Percentiles rank a stretch among this genome's conserved stretches.
Evolutionary conservation across 2,797 vertebrate species (phyloP).

Genomic region (Poecilia picta): DNA sequence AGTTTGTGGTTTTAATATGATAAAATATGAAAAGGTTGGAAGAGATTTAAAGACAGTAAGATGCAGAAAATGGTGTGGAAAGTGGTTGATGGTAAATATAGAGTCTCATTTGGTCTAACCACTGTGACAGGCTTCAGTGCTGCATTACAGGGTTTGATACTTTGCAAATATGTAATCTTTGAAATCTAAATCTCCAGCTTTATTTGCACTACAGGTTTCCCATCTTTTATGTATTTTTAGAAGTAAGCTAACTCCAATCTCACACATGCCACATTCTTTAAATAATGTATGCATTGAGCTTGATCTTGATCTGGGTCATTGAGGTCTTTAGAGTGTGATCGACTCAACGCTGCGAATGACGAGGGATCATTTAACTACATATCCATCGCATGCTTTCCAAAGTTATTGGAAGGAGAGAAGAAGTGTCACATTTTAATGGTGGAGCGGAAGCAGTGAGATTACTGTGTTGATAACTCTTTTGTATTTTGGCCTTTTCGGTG

Average conservation of each 20-base stretch:
- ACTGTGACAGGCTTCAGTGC: constrained; percentile 13
- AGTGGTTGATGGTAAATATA: constrained; percentile 53
- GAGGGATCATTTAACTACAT: constrained; percentile 28
- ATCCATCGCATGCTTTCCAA: constrained; percentile 15
- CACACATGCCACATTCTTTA: constrained; percentile 37
- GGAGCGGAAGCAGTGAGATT: constrained; percentile 42
- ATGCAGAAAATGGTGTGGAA: constrained; percentile 45
- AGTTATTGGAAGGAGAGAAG: constrained; percentile 34
- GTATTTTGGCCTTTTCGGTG: constrained; percentile 33
- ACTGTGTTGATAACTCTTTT: constrained; percentile 37
- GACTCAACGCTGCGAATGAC: constrained; percentile 52
- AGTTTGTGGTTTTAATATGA: not conserved
- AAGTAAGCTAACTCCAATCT: constrained; percentile 48
- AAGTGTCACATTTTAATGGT: constrained; percentile 32
- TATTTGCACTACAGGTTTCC: constrained; percentile 15
- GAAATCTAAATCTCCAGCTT: constrained; percentile 39
- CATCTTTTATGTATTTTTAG: constrained; percentile 44
- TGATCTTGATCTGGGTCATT: constrained; percentile 51
- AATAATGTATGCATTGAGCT: constrained; percentile 48
- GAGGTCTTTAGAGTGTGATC: constrained; percentile 50
- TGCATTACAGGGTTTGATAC: constrained; percentile 10
- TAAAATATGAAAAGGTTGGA: not conserved
- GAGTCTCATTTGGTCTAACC: constrained; percentile 42
- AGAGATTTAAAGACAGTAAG: constrained; percentile 18
- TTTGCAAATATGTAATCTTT: constrained; percentile 38